Base-by-base conservation (phyloP, 2,113 vertebrate genomes). In the Diphyllodes magnificus region DNA sequence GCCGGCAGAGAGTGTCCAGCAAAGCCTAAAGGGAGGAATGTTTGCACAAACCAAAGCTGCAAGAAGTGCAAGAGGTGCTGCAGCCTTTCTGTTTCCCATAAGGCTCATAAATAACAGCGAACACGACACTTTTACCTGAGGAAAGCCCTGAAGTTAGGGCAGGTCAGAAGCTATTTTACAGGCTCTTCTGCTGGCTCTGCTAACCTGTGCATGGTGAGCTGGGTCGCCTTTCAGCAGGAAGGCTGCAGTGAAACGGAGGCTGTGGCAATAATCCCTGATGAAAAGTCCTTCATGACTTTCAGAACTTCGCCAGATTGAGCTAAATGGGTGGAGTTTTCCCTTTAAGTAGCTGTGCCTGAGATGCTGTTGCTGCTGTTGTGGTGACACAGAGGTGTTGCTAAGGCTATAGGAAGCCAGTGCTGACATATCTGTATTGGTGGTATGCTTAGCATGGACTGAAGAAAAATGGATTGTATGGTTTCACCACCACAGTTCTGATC, bases 271-370 rank as follows among this genome's bases (percentile, higher is more conserved):
- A 94, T 94, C 90, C 82, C 15, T 1, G 23, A 21, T 56, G 73
- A 71, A 59, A 68, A 16, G 72, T 35, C 64, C 72, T 85, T 53
- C 33, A 13, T 65, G 75, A 65, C 88, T 63, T 77, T 81, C 0
- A 12, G 39, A 47, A 47, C 71, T 86, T 90, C 5, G 0, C 3
- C 2, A 75, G 81, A 37, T 23, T 0, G n/a, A 73, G 81, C 47
- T 14, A n/a, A 53, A 45, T 45, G 70, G 90, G 79, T 91, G 73
- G 93, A 89, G 83, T 85, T 96, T 96, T 96, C 84, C 92, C 91
- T 93, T 92, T 84, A 92, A 95, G 87, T 82, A 96, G 86, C 70
- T 47, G 53, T 1, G 11, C 54, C 44, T 2, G 3, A 61, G 90
- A 87, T 50, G 15, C 71, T 91, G 23, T 86, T 88, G 75, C 61